Evolutionary conservation across 2,888 invertebrate species (phyloP).

Genomic region (Yponomeuta malinellus): DNA sequence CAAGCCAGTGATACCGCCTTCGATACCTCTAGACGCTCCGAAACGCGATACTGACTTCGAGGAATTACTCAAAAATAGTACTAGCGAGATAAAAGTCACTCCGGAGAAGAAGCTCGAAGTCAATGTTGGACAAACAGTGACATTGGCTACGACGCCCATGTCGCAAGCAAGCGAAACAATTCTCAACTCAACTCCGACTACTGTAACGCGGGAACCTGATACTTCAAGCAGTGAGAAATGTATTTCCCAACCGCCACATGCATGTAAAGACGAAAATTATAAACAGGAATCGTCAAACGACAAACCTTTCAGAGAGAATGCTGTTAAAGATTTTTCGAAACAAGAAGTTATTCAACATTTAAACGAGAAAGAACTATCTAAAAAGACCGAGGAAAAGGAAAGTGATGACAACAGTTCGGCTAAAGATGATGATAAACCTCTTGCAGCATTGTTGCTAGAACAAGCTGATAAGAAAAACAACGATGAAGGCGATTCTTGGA

Average conservation of each 20-base stretch:
- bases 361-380: neutral
- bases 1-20: constrained; percentile 21
- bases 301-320: neutral
- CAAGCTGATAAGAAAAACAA: constrained; percentile 63
- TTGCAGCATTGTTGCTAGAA: constrained; percentile 26
- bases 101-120: constrained; percentile 63
- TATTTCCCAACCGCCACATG: constrained; percentile 3
- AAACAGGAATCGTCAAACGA: neutral
- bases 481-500: constrained; percentile 86
- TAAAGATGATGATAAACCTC: constrained; percentile 32
- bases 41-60: constrained; percentile 71
- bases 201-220: neutral
- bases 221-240: constrained; percentile 12
- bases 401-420: constrained; percentile 19
- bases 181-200: neutral
- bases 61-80: constrained; percentile 66
- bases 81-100: constrained; percentile 66
- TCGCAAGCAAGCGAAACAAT: constrained; percentile 10
- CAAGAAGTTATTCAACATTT: neutral
- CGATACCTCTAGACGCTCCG: constrained; percentile 29
- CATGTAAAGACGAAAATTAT: neutral
- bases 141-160: constrained; percentile 34
- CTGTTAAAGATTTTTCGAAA: neutral
- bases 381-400: neutral
- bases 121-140: constrained; percentile 54